Base-by-base conservation (phyloP, 2,113 vertebrate species). In the Syngnathus typhle region DNA sequence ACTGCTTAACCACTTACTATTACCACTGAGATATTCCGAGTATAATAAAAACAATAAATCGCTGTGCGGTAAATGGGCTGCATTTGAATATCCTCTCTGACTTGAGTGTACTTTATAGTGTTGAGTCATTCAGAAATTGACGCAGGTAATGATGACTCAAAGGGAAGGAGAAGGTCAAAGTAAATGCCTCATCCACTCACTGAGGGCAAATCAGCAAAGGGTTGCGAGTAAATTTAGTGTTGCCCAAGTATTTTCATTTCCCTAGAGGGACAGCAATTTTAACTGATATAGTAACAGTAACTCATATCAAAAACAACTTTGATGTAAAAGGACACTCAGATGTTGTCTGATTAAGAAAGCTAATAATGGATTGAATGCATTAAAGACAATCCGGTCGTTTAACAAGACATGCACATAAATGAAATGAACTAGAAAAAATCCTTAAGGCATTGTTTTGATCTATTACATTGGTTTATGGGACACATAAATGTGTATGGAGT, bases 401-500 rank as follows among this genome's bases (percentile, higher is more conserved):
- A 67, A 74, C 71, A 70, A 63, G 64, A 54, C 63, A 65, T 71
- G 55, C 51, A 65, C 55, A 85, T 67, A 64, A 55, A 62, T 37
- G 71, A 46, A 59, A 32, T 67, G 43, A 43, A 41, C 27, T 60
- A 16, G 59, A 51, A 60, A 68, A 67, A 68, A 61, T 32, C 72
- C 74, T 79, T 6, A 11, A 69, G 59, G 41, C 59, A 1, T 72
- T 51, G 38, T 74, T 74, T 64, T 81, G 73, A 73, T 75, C 72
- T 64, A 75, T 70, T 61, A 70, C 61, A 65, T 77, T 62, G 54
- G 32, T 79, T 77, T 69, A 64, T 67, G 58, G 58, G 66, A 79
- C 65, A 65, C 70, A 64, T 39, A 69, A 71, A 82, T 77, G 73
- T 76, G 75, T 47, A 67, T 41, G 60, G 64, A 64, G 65, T 80